These are phyloP conservation scores for Xerus inauris DNA, from an alignment of 2,113 vertebrate species.

Conservation along the genomic window DNA sequence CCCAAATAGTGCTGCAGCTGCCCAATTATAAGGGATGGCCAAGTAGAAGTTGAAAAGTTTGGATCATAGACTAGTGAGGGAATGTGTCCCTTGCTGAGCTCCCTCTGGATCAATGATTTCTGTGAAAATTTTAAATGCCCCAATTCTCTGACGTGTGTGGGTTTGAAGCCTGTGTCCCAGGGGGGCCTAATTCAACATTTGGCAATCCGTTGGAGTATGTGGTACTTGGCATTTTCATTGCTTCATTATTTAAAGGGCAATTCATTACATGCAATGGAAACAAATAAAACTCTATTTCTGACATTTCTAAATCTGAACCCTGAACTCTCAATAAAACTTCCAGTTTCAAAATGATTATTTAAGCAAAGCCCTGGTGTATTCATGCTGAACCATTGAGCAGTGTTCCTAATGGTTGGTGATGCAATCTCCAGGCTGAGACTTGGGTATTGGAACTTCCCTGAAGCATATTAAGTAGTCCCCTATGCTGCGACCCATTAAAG, in stretches of 20 bases:
- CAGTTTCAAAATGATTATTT: conserved; percentile 80
- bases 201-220: conserved; percentile 47
- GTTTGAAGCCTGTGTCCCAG: conserved; percentile 44
- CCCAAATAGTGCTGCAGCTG: background rate
- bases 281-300: conserved; percentile 83
- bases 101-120: background rate
- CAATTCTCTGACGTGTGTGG: conserved; percentile 30
- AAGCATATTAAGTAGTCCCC: conserved; percentile 75
- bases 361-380: conserved; percentile 72
- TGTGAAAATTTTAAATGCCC: background rate
- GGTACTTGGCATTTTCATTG: conserved; percentile 74
- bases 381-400: background rate
- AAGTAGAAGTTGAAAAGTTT: background rate
- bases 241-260: conserved; percentile 78
- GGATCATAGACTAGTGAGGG: background rate
- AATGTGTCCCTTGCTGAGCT: background rate
- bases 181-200: conserved; percentile 55
- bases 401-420: conserved; percentile 57
- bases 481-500: conserved; percentile 63
- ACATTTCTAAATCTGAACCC: conserved; percentile 80
- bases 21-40: background rate
- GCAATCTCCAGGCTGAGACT: background rate
- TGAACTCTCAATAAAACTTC: conserved; percentile 77
- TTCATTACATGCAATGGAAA: conserved; percentile 78
- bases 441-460: conserved; percentile 60